Percentiles rank a stretch among this genome's conserved stretches.
These are phyloP conservation scores for Hemichromis elongatus DNA, from an alignment of 2,113 vertebrate species.

Conservation along the genomic window DNA sequence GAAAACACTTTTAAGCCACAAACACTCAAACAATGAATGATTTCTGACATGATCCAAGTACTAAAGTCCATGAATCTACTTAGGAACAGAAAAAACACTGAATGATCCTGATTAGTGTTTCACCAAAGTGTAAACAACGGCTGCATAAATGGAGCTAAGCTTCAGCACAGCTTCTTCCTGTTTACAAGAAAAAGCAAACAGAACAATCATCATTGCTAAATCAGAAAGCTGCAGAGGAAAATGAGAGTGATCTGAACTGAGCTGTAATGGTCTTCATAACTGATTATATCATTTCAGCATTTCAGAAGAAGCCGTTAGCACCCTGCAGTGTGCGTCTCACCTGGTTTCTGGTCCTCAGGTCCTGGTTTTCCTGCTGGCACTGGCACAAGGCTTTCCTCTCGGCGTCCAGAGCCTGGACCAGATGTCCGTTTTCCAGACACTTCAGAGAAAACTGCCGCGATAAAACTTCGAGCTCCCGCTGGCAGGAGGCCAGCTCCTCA, in stretches of 20 bases:
- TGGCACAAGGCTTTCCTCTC: conserved; percentile 67
- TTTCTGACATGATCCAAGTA: background rate
- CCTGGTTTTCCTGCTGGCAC: conserved; percentile 70
- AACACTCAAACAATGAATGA: background rate
- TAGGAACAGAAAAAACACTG: background rate
- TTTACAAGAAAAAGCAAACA: background rate
- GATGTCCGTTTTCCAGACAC: conserved; percentile 68
- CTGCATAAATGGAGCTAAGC: background rate
- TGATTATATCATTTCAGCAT: background rate
- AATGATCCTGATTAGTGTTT: background rate
- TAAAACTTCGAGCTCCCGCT: conserved; percentile 66
- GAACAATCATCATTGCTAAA: fast-evolving
- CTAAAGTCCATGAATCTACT: background rate
- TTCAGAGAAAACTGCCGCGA: conserved; percentile 71
- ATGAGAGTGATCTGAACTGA: background rate
- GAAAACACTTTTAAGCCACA: background rate
- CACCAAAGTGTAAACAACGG: background rate
- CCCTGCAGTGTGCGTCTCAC: background rate
- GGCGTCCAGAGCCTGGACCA: conserved; percentile 67
- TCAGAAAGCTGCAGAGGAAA: background rate
- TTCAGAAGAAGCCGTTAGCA: background rate
- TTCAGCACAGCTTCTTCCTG: too few species aligned
- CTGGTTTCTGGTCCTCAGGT: conserved; percentile 69
- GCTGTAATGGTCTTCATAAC: background rate
- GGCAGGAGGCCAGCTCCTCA: conserved; percentile 69